Conservation (phyloP, 2,888 invertebrate genomes). For the Leptinotarsa haldemani region DNA sequence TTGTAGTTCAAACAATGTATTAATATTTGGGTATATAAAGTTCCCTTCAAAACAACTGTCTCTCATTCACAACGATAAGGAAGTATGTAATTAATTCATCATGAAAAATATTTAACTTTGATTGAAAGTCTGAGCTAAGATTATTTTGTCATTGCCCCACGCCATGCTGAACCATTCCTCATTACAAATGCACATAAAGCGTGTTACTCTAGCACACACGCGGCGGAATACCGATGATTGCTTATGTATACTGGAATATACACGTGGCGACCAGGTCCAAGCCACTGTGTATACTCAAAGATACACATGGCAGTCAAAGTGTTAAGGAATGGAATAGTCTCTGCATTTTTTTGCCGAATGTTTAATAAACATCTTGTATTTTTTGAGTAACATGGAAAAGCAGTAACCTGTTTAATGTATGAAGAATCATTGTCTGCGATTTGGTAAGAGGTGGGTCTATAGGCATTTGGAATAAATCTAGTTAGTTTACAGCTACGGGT, state of each 20-base stretch:
- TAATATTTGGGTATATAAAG: conserved; percentile 9
- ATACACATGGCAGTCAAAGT: conserved; percentile 10
- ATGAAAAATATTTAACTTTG: conserved; percentile 22
- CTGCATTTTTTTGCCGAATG: too few relatives aligned
- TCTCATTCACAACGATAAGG: conserved; percentile 1
- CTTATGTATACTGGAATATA: conserved; percentile 15
- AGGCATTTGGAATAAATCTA: too few relatives aligned
- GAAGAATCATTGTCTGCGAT: too few relatives aligned
- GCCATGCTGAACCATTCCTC: conserved; percentile 24
- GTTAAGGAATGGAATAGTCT: too few relatives aligned
- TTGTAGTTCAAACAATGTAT: conserved; percentile 17
- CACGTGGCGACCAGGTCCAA: conserved; percentile 12
- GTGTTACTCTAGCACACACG: background rate
- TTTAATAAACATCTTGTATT: too few relatives aligned
- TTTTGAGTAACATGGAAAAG: too few relatives aligned
- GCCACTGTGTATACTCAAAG: conserved; percentile 18
- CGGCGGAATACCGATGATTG: conserved; percentile 2
- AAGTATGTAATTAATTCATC: conserved; percentile 7
- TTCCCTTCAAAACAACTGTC: conserved; percentile 13
- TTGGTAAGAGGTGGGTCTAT: too few relatives aligned
- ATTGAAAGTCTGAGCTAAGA: conserved; percentile 24
- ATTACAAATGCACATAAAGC: conserved; percentile 21
- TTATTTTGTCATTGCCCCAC: conserved; percentile 24
- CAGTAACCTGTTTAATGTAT: too few relatives aligned
- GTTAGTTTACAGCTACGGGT: too few relatives aligned